A percentile compares a stretch with the other conserved stretches of the same genome.
phyloP scores from a whole-genome alignment of 2,888 invertebrate genomes.

The Hesperia comma region DNA sequence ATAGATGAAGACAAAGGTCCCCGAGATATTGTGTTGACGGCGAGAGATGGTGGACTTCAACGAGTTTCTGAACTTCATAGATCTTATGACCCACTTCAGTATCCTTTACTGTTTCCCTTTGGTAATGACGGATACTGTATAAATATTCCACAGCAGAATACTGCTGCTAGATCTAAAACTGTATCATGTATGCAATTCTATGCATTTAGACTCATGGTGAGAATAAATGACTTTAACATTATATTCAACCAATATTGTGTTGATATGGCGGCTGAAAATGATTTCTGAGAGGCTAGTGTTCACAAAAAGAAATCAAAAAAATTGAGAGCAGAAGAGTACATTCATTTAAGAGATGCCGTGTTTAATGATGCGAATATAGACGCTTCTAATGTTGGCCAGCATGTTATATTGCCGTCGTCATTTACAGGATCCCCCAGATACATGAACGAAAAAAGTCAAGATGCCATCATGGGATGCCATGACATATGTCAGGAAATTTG shows the following conservation, averaged over 20 bases:
- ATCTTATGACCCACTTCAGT: constrained; percentile 45
- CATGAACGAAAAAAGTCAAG: constrained; percentile 34
- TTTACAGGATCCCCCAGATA: constrained; percentile 33
- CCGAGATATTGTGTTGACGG: constrained; percentile 45
- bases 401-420: constrained; percentile 35
- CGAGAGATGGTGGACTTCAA: constrained; percentile 42
- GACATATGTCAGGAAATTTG: constrained; percentile 32
- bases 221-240: not conserved
- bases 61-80: constrained; percentile 41
- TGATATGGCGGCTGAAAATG: constrained; percentile 12
- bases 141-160: too few relatives aligned
- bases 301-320: not conserved
- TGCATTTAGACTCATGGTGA: not conserved
- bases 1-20: constrained; percentile 47
- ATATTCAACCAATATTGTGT: not conserved
- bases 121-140: not conserved
- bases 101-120: constrained; percentile 42
- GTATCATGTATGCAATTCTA: not conserved
- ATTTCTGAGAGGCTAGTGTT: constrained; percentile 12
- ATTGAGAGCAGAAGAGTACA: not conserved
- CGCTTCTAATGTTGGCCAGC: constrained; percentile 21
- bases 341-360: constrained; percentile 7
- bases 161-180: too few relatives aligned
- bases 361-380: not conserved
- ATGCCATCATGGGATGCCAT: too few relatives aligned